Conservation (phyloP, 2,113 vertebrate species). For the Coreoperca whiteheadi region DNA sequence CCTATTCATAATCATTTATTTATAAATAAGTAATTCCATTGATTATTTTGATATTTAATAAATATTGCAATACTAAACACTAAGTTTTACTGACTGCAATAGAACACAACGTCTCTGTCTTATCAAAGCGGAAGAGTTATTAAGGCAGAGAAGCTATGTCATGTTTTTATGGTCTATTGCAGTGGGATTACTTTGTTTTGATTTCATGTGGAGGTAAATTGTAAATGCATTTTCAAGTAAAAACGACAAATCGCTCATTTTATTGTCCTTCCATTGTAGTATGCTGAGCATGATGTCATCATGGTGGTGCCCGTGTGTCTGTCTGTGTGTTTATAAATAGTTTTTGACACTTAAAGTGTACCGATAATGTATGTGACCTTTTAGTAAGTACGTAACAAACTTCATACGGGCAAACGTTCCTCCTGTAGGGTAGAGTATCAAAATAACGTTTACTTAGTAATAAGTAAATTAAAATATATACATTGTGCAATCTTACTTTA, state of each 20-base stretch:
- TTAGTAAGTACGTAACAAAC: not conserved
- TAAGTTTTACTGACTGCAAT: not conserved
- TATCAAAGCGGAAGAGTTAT: not conserved
- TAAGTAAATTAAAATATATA: not conserved
- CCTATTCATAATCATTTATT: too few relatives aligned
- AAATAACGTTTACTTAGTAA: not conserved
- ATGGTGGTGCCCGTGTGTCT: constrained; percentile 21
- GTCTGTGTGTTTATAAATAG: constrained; percentile 20
- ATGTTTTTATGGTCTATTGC: not conserved
- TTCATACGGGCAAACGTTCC: not conserved
- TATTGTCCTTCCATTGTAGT: not conserved
- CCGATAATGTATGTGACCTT: constrained; percentile 43
- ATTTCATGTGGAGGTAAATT: not conserved
- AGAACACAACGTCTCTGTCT: not conserved
- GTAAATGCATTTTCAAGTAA: not conserved
- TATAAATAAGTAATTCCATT: not conserved
- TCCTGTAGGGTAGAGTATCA: not conserved
- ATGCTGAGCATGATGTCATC: constrained; percentile 2
- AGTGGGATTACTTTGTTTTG: not conserved
- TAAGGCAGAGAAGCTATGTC: not conserved
- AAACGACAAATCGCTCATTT: not conserved
- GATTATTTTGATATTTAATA: not conserved
- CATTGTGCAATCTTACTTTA: not conserved
- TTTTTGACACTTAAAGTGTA: constrained; percentile 8
- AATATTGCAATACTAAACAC: not conserved